These are phyloP conservation scores for Protosalanx chinensis DNA, from an alignment of 2,797 vertebrate species.

Conservation along the genomic window DNA sequence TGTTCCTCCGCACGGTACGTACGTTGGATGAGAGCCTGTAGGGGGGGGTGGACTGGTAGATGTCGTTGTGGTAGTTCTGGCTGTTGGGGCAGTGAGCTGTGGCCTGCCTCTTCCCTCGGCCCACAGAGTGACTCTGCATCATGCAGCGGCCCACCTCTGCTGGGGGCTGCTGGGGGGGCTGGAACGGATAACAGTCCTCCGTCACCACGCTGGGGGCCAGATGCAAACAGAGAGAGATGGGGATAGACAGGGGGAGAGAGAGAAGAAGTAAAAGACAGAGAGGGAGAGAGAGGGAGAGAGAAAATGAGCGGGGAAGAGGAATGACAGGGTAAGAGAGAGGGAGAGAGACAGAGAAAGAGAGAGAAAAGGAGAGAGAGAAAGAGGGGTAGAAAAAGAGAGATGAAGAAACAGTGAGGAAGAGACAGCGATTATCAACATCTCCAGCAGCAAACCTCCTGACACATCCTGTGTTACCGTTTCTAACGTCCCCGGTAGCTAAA, in stretches of 20 bases:
- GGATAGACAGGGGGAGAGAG: background rate
- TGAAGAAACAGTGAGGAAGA: background rate
- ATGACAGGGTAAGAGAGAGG: background rate
- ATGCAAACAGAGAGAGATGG: background rate
- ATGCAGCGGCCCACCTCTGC: slow-evolving; percentile 75
- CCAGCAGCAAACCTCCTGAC: background rate
- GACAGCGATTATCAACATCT: background rate
- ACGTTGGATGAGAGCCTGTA: slow-evolving; percentile 81
- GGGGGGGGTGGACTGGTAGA: slow-evolving; percentile 87
- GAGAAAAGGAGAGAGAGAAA: slow-evolving; percentile 12
- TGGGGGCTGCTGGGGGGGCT: slow-evolving; percentile 61
- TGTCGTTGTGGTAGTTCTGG: slow-evolving; percentile 81
- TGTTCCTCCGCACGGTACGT: slow-evolving; percentile 19
- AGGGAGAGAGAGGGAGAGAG: background rate
- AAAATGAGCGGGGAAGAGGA: slow-evolving; percentile 16
- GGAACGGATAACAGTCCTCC: slow-evolving; percentile 89
- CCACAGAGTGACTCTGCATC: slow-evolving; percentile 91
- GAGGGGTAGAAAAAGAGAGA: background rate
- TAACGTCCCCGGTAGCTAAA: background rate
- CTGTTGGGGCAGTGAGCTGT: slow-evolving; percentile 83
- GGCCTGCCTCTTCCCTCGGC: slow-evolving; percentile 89
- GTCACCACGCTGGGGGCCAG: slow-evolving; percentile 84
- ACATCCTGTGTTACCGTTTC: background rate
- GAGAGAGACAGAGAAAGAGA: background rate
- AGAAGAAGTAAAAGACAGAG: background rate